phyloP scores from a whole-genome alignment of 2,888 invertebrate genomes.

The Xestia sexstrigata region DNA sequence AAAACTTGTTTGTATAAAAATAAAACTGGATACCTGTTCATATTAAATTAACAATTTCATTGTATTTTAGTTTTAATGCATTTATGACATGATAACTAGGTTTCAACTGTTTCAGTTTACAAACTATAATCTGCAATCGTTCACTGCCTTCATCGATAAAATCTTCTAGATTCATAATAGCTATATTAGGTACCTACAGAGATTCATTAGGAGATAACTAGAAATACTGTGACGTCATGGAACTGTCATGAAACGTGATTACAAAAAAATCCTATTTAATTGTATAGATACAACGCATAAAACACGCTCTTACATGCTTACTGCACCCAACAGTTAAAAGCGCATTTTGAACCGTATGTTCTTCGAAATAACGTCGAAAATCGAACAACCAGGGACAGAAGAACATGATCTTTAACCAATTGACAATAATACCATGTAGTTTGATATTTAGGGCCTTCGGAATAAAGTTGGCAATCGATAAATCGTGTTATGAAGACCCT shows the following conservation, averaged over 20 bases:
- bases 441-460: background rate
- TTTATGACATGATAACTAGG: slow-evolving; percentile 1
- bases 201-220: background rate
- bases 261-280: slow-evolving; percentile 14
- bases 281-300: background rate
- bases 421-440: slow-evolving; percentile 4
- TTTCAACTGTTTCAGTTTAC: background rate
- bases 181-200: slow-evolving; percentile 4
- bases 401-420: slow-evolving; percentile 2
- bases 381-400: background rate
- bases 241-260: slow-evolving; percentile 15
- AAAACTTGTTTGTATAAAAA: slow-evolving; percentile 8
- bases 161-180: background rate
- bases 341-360: background rate
- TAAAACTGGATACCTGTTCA: slow-evolving; percentile 11
- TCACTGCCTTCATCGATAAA: background rate
- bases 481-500: slow-evolving; percentile 6
- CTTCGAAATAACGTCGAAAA: slow-evolving; percentile 10
- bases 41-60: slow-evolving; percentile 16
- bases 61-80: slow-evolving; percentile 9
- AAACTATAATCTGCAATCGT: background rate
- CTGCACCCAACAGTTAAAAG: background rate
- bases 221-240: slow-evolving; percentile 6
- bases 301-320: background rate
- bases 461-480: slow-evolving; percentile 18